Conservation (phyloP, 2,888 invertebrate species). For the Polydrusus pterygomalis region DNA sequence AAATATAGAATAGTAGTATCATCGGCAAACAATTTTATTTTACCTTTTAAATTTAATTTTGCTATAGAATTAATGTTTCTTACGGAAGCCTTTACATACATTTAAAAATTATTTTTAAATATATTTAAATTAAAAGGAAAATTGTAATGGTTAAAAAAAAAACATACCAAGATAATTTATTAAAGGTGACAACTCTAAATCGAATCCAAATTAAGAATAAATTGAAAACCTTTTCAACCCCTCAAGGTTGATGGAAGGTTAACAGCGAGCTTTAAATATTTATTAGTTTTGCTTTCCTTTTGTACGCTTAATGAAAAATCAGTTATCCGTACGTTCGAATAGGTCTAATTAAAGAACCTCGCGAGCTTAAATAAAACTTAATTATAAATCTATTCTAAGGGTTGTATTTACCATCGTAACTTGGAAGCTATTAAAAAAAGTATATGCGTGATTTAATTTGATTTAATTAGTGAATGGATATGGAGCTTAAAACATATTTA, state of each 20-base stretch:
- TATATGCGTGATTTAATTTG: not conserved
- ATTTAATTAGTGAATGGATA: slow-evolving; percentile 6
- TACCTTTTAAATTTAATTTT: too few relatives aligned
- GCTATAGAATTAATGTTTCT: too few relatives aligned
- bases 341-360: not conserved
- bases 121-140: not conserved
- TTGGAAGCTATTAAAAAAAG: not conserved
- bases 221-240: slow-evolving; percentile 59
- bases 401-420: not conserved
- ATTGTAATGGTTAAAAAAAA: not conserved
- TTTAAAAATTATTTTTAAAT: too few relatives aligned
- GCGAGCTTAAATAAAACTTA: not conserved
- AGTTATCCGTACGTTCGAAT: not conserved
- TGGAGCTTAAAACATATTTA: not conserved
- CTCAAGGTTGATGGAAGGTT: slow-evolving; percentile 20
- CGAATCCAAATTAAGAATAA: slow-evolving; percentile 50
- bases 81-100: too few relatives aligned
- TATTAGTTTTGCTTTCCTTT: not conserved
- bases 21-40: too few relatives aligned
- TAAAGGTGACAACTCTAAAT: slow-evolving; percentile 20
- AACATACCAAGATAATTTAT: slow-evolving; percentile 1
- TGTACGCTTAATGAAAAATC: slow-evolving; percentile 22
- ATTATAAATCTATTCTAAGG: slow-evolving; percentile 1
- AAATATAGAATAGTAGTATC: too few relatives aligned
- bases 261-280: slow-evolving; percentile 14